Conservation (phyloP, 2,797 vertebrate genomes). For the Pyrocephalus nanus region DNA sequence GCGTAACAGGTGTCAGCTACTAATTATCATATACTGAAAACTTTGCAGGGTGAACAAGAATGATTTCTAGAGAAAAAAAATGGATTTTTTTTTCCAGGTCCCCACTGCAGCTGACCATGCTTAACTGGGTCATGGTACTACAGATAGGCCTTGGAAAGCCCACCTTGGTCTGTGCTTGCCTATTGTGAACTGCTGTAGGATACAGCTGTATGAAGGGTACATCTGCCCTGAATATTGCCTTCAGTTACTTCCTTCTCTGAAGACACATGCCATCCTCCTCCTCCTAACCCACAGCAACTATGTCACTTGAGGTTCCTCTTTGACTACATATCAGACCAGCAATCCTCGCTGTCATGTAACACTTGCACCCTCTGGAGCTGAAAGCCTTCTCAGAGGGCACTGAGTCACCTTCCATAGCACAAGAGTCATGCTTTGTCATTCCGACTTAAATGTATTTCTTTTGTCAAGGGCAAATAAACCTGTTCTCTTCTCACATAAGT, state of each 20-base stretch:
- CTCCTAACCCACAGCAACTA: neutral
- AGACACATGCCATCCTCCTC: neutral
- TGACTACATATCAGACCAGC: neutral
- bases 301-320: neutral
- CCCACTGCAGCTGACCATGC: neutral
- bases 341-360: accelerated
- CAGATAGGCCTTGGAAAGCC: neutral
- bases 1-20: neutral
- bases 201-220: neutral
- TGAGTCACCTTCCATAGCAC: neutral
- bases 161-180: neutral
- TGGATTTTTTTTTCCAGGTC: neutral
- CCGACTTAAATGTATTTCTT: neutral
- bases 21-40: neutral
- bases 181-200: neutral
- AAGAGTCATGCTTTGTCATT: neutral
- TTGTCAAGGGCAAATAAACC: neutral
- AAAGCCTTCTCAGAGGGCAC: neutral
- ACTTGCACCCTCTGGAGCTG: neutral
- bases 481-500: neutral
- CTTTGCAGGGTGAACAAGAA: neutral
- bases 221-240: neutral
- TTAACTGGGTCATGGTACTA: neutral
- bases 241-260: neutral
- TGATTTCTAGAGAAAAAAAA: neutral